A percentile compares a stretch with the other conserved stretches of the same genome.
These are phyloP conservation scores for Andrena hattorfiana DNA, from an alignment of 2,888 invertebrate genomes.

Conservation along the genomic window DNA sequence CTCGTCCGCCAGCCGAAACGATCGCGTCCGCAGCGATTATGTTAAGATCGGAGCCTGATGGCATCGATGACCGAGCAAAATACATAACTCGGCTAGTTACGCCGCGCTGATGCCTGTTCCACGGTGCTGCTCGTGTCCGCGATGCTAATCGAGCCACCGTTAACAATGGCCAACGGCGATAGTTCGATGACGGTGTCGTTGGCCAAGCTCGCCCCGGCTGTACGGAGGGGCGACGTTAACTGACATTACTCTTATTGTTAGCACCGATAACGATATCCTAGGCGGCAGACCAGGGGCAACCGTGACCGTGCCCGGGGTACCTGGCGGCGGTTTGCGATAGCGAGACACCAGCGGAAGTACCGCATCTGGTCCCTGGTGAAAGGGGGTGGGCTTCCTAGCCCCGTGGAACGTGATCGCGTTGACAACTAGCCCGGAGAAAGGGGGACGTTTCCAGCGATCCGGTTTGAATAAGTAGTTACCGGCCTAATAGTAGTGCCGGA, in stretches of 20 bases:
- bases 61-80: conserved; percentile 18
- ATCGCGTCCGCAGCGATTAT: conserved; percentile 14
- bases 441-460: conserved; percentile 77
- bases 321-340: conserved; percentile 45
- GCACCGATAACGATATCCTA: conserved; percentile 47
- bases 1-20: background rate
- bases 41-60: conserved; percentile 36
- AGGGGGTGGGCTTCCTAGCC: conserved; percentile 52
- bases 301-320: conserved; percentile 24
- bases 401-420: conserved; percentile 78
- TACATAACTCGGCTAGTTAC: conserved; percentile 15
- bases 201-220: background rate
- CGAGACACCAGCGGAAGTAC: conserved; percentile 40
- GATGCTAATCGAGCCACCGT: conserved; percentile 44
- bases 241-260: conserved; percentile 61
- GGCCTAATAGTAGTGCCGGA: conserved; percentile 81
- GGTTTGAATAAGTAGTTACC: conserved; percentile 84
- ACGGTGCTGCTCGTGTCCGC: background rate
- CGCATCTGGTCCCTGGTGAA: conserved; percentile 57
- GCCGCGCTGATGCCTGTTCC: background rate
- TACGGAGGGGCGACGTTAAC: conserved; percentile 30
- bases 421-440: conserved; percentile 74
- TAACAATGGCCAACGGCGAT: conserved; percentile 43
- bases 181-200: conserved; percentile 50
- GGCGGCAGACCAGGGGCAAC: conserved; percentile 19